Evolutionary conservation across 2,888 invertebrate species (phyloP), one percentile per base, ranked within the genome.

Genomic region (Dryobota labecula): DNA sequence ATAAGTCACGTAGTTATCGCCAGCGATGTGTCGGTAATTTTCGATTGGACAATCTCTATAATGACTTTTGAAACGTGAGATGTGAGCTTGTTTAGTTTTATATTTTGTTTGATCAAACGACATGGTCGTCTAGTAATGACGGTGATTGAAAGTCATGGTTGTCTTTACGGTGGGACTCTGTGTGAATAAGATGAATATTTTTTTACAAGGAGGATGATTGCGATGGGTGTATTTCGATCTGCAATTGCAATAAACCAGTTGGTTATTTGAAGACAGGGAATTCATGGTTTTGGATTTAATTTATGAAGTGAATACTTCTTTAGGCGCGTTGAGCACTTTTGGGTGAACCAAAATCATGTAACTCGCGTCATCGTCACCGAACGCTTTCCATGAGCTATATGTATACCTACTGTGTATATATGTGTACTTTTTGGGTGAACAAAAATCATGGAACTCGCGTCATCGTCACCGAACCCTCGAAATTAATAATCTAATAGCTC

Each of bases 1-100:
- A 81, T 82, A 86, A 88, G 91, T 90, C 91, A 90, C 91, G 90
- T 91, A 89, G 73, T 89, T 89, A 89, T 84, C 89, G 91, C 89
- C 83, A 77, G 76, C 72, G 78, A 82, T 85, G 83, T 85, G 85
- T 86, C 86, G 87, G 84, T 86, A 87, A 88, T 89, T 85, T 81
- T 78, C 79, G 76, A 83, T 89, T 86, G 87, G 86, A 90, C 89
- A 87, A 88, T 87, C 80, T 86, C 62, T 62, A 43, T 84, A 86
- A 83, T 86, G 83, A 83, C 47, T 72, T 76, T 81, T 87, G 86
- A 84, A 83, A 88, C 90, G 89, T 84, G 89, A 86, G 76, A 78
- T 79, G 70, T 77, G 49, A n/a, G 61, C 61, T 63, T 60, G 76
- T 78, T 78, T 73, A 77, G 73, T 74, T 73, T 82, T 80, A 70